Base-by-base conservation (phyloP, 1,140 invertebrate genomes). In the Kradibia gibbosae region DNA sequence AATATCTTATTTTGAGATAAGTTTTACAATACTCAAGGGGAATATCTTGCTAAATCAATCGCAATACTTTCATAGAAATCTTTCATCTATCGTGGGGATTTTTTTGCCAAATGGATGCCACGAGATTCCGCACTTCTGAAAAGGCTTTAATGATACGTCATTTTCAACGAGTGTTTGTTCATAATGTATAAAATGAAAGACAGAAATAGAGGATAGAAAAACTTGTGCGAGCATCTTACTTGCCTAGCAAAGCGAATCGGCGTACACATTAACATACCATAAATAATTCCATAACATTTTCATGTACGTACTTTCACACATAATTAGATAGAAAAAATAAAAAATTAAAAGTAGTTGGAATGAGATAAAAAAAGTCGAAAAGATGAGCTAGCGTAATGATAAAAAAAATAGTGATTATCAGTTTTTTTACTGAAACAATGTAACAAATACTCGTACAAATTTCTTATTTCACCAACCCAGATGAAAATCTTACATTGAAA, bases 241-340 rank as follows among this genome's bases (percentile, higher is more conserved):
- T 25, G 36, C 57, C 36, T 28, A 25, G 31, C 67, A 70, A 67
- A 80, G 53, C 36, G 78, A 80, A 62, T 48, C 67, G 34, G 70
- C 28, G 22, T 34, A 8, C 22, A 22, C 48, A 72, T 80, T 62
- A 80, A 60, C 70, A 72, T 73, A 71, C 53, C 67, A 73, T 80
- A 73, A 80, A 80, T 80, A 60, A 80, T 73, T 57, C 67, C 72
- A 45, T 75, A 45, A 34, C 3, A 36, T 36, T 36, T 36, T 55
- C 0, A 74, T 71, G 39, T 45, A 70, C 39, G 1, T 42, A 36
- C 60, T 31, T 65, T 39, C 36, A 67, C 20, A 39, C 62, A 39
- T 39, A 67, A 67, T 67, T 67, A 65, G 62, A 36, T 65, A 67
- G 20, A n/a, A n/a, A 67, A 36, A 13, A 2, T 3, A 65, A 65